These are phyloP conservation scores for Napeogenes inachia DNA, from an alignment of 2,888 invertebrate species.

Conservation along the genomic window DNA sequence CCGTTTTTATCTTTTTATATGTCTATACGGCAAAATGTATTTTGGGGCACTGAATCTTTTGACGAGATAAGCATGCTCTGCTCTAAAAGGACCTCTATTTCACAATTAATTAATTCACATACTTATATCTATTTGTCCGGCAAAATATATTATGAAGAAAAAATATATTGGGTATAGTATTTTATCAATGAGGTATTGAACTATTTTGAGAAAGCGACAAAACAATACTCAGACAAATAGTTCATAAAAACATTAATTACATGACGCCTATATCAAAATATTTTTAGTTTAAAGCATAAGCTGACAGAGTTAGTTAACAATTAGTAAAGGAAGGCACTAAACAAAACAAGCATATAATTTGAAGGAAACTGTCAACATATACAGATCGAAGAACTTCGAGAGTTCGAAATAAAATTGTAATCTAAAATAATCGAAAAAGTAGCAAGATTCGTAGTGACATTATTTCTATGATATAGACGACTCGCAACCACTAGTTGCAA, in stretches of 20 bases:
- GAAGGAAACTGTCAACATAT: slow-evolving; percentile 16
- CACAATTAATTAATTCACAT: no score
- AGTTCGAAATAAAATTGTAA: slow-evolving; percentile 6
- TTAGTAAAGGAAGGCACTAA: slow-evolving; percentile 15
- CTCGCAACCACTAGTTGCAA: slow-evolving; percentile 30
- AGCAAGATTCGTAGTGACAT: slow-evolving; percentile 16
- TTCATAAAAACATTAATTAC: no score
- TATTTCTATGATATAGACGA: slow-evolving; percentile 27
- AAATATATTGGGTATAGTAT: not conserved
- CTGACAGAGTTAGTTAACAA: slow-evolving; percentile 10
- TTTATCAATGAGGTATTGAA: not conserved
- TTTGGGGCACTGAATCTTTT: not conserved
- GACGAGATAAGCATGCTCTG: not conserved
- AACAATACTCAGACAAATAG: not conserved
- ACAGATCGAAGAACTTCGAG: slow-evolving; percentile 20
- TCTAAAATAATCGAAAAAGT: slow-evolving; percentile 14
- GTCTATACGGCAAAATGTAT: no score
- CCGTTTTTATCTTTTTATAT: no score
- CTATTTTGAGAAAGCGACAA: not conserved
- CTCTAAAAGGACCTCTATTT: not conserved
- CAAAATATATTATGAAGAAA: not conserved
- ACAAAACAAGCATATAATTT: slow-evolving; percentile 13
- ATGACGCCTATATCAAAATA: no score
- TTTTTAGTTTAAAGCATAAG: not conserved
- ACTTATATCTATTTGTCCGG: not conserved